Conservation (phyloP, 2,113 vertebrate genomes). For the Plestiodon gilberti region DNA sequence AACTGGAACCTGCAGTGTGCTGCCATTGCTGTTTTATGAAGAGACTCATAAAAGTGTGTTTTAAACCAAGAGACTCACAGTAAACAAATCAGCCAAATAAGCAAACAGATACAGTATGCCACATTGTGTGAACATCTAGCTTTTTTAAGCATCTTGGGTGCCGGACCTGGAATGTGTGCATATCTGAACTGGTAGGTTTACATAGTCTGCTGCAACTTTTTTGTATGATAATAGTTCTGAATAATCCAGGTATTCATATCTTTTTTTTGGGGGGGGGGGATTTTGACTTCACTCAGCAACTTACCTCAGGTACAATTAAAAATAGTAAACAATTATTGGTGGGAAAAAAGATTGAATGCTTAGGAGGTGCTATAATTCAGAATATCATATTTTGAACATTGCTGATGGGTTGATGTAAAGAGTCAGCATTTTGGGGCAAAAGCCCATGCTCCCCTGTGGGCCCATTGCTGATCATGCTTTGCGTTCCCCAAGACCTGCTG, state of each 20-base stretch:
- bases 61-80: not conserved
- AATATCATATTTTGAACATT: not conserved
- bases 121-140: not conserved
- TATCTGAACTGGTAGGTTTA: not conserved
- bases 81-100: not conserved
- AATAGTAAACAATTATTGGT: accelerated
- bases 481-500: too few relatives aligned
- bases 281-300: not conserved
- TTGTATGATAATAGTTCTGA: not conserved
- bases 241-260: not conserved
- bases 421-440: too few relatives aligned
- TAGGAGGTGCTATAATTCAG: not conserved
- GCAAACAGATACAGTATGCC: accelerated
- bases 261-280: too few relatives aligned
- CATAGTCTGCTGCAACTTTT: not conserved
- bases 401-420: too few relatives aligned
- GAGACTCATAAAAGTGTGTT: not conserved
- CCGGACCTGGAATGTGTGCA: not conserved
- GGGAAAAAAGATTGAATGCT: not conserved
- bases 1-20: not conserved
- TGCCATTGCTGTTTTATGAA: constrained; percentile 2
- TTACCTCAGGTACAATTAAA: not conserved
- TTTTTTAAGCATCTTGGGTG: not conserved
- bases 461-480: too few relatives aligned
- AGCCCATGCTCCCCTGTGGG: too few relatives aligned